Evolutionary conservation across 2,888 invertebrate genomes (phyloP).

Genomic region (Drosophila melanocephala): DNA sequence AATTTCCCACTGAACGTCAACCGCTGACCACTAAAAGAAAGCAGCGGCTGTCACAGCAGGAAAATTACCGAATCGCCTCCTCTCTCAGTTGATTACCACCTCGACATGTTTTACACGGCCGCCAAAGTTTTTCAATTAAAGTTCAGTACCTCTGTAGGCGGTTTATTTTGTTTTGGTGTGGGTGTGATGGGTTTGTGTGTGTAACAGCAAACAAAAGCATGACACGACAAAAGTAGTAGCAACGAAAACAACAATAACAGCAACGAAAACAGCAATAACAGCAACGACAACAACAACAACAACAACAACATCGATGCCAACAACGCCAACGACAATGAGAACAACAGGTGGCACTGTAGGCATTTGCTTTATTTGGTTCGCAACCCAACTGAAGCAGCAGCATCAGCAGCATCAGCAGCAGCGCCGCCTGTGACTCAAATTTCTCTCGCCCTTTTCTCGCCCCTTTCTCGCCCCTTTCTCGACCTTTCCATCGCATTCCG

Average conservation of each 20-base stretch:
- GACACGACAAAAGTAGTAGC: constrained; percentile 11
- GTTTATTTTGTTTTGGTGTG: background rate
- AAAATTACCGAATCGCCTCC: background rate
- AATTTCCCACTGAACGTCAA: constrained; percentile 30
- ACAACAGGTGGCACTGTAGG: constrained; percentile 24
- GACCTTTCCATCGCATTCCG: background rate
- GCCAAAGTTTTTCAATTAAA: constrained; percentile 67
- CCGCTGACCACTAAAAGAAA: constrained; percentile 2
- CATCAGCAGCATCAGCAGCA: constrained; percentile 3
- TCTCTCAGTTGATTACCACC: background rate
- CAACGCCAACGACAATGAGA: constrained; percentile 10
- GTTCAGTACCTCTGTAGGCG: constrained; percentile 14
- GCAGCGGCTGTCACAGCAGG: constrained; percentile 15
- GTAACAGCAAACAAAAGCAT: constrained; percentile 18
- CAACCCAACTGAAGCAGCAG: constrained; percentile 11
- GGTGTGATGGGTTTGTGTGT: background rate
- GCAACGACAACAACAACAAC: constrained; percentile 2
- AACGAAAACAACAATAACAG: constrained; percentile 12
- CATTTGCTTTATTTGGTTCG: constrained; percentile 25
- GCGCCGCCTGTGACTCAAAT: constrained; percentile 22
- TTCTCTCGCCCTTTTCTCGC: background rate
- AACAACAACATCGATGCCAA: constrained; percentile 13
- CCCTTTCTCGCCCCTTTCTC: background rate
- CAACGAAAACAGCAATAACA: constrained; percentile 12
- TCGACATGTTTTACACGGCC: constrained; percentile 32